Evolutionary conservation across 2,113 vertebrate genomes (phyloP), one percentile per base, ranked within the genome.

Genomic region (Anguilla japonica): DNA sequence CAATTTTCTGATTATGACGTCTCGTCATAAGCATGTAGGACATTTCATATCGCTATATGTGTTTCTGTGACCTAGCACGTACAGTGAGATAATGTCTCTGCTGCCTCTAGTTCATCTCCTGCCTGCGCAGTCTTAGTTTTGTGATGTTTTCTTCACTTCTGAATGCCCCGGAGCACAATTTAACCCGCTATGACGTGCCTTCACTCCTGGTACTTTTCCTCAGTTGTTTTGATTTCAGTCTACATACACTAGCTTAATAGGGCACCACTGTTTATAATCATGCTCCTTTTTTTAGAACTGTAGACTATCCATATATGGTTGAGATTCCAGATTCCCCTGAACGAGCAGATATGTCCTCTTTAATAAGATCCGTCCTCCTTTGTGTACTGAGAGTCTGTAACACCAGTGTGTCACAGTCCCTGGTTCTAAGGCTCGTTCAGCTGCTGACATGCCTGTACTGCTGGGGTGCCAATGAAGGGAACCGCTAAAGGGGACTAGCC

Each of bases 361-460:
- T 75, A 81, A 43, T 81, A 41, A 81, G 5, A 43, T 26, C 79
- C 79, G 14, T 20, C 40, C 18, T 41, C 79, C 29, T 41, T 22
- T 81, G 79, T 81, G 79, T 81, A 81, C 79, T 81, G 20, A 81
- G 79, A 81, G 16, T 39, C 39, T 22, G 79, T 34, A 81, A 81
- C 79, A 81, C 79, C 40, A 18, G 79, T 15, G 41, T 41, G 40
- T 20, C 79, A 81, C 16, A 75, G 79, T 41, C 79, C 40, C 29
- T 15, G 16, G 18, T 34, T 75, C n/a, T 75, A 15, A 75, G 71
- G n/a, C 71, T 34, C 71, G 11, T 75, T 75, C n/a, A 75, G 71
- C 71, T 29, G 71, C 71, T 75, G 63, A n/a, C 16, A 71, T 7
- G 20, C 63, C 63, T 7, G 26, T 8, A 26, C 63, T 5, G 22